Conservation (phyloP, 2,113 vertebrate species). For the Halcyon malimbica region DNA sequence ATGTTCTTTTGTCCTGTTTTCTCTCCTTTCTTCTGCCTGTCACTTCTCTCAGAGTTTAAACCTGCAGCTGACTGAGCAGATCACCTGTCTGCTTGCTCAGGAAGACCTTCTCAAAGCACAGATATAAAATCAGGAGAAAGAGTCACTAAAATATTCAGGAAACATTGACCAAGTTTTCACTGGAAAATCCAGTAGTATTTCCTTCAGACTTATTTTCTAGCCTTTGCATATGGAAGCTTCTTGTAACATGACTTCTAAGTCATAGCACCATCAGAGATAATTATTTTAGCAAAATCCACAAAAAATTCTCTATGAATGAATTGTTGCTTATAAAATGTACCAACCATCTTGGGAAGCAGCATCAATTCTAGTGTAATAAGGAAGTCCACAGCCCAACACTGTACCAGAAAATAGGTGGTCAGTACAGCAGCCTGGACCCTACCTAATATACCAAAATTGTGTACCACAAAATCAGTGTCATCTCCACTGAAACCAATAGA, state of each 20-base stretch:
- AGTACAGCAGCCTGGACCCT: neutral
- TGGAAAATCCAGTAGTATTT: neutral
- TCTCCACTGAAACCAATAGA: neutral
- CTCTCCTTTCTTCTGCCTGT: neutral
- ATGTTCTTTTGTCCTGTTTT: slow-evolving; percentile 9
- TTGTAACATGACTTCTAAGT: neutral
- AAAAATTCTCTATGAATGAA: neutral
- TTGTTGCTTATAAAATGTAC: neutral
- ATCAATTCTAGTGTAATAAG: neutral
- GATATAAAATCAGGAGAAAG: neutral
- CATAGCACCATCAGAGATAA: neutral
- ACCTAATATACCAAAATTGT: neutral
- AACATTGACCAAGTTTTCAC: neutral
- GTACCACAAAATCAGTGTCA: neutral
- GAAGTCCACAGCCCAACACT: neutral
- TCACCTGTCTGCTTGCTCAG: neutral
- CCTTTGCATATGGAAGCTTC: neutral
- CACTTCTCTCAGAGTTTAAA: neutral
- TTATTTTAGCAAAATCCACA: neutral
- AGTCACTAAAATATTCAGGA: neutral
- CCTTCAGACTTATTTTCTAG: neutral
- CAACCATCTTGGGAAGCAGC: neutral
- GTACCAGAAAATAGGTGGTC: neutral
- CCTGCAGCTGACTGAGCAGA: neutral
- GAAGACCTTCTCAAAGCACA: neutral